Percentiles rank a stretch among this genome's conserved stretches.
Conservation (phyloP, 2,113 vertebrate genomes). For the Strix uralensis region DNA sequence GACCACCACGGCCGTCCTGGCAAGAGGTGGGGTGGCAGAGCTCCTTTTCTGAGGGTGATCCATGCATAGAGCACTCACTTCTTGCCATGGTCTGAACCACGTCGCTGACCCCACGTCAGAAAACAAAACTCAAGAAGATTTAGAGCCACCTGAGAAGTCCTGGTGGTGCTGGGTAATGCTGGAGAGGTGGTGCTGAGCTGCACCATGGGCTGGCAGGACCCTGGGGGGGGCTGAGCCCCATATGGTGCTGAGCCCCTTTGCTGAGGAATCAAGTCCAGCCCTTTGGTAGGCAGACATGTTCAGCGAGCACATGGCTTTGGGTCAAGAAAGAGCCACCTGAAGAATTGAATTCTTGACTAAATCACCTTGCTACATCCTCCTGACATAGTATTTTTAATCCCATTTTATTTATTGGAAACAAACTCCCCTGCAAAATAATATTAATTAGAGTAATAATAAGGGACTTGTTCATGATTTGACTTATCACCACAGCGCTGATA, state of each 20-base stretch:
- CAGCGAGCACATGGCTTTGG: not conserved
- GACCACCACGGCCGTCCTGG: too few relatives aligned
- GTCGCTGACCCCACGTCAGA: not conserved
- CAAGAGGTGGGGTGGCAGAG: not conserved
- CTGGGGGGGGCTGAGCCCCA: not conserved
- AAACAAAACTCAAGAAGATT: not conserved
- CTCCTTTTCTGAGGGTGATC: too few relatives aligned
- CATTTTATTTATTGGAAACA: not conserved
- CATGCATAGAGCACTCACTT: accelerated
- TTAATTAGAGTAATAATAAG: not conserved
- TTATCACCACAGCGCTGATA: not conserved
- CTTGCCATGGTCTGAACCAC: not conserved
- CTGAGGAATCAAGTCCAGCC: not conserved
- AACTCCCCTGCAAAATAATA: not conserved
- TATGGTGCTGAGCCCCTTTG: not conserved
- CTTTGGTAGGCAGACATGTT: not conserved
- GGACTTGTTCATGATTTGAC: not conserved
- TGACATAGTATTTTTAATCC: not conserved
- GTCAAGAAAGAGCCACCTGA: not conserved
- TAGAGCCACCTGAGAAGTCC: not conserved
- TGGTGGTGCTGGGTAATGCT: accelerated
- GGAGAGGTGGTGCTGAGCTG: not conserved
- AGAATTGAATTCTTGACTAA: not conserved
- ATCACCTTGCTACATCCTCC: not conserved
- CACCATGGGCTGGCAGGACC: not conserved